Percentiles rank a stretch among this genome's conserved stretches.
Evolutionary conservation across 2,113 vertebrate species (phyloP).

Genomic region (Otis tarda): DNA sequence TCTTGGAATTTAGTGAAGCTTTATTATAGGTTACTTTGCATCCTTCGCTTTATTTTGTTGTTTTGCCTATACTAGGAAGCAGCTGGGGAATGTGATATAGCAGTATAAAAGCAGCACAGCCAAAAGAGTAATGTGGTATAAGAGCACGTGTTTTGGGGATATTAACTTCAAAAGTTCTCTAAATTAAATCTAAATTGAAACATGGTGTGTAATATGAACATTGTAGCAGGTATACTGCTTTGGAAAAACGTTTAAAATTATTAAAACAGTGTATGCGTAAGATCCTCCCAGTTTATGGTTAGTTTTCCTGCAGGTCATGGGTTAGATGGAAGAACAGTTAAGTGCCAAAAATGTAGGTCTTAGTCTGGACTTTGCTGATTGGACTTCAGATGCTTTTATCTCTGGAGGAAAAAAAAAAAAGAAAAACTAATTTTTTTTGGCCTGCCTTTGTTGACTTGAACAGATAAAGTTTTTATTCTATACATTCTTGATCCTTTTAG

Average conservation of each 20-base stretch:
- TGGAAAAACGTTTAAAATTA: neutral
- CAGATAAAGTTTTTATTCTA: neutral
- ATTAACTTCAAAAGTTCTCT: neutral
- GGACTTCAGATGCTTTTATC: neutral
- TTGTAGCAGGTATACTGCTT: neutral
- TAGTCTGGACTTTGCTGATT: neutral
- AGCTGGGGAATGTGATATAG: neutral
- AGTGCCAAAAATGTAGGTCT: neutral
- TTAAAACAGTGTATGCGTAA: neutral
- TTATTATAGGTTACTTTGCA: neutral
- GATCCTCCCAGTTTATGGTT: neutral
- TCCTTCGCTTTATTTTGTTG: neutral
- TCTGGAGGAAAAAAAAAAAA: neutral
- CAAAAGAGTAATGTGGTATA: neutral
- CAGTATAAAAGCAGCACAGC: neutral
- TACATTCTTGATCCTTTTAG: slow-evolving; percentile 62
- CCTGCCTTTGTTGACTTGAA: neutral
- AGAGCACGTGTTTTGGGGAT: neutral
- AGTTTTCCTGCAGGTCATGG: neutral
- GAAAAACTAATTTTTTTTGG: neutral
- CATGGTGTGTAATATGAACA: neutral
- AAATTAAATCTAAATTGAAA: neutral
- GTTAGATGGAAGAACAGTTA: neutral
- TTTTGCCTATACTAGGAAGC: neutral
- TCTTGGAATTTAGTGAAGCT: neutral